Percentiles rank a stretch among this genome's conserved stretches.
Conservation (phyloP, 2,113 vertebrate genomes). For the Bambusicola thoracicus region DNA sequence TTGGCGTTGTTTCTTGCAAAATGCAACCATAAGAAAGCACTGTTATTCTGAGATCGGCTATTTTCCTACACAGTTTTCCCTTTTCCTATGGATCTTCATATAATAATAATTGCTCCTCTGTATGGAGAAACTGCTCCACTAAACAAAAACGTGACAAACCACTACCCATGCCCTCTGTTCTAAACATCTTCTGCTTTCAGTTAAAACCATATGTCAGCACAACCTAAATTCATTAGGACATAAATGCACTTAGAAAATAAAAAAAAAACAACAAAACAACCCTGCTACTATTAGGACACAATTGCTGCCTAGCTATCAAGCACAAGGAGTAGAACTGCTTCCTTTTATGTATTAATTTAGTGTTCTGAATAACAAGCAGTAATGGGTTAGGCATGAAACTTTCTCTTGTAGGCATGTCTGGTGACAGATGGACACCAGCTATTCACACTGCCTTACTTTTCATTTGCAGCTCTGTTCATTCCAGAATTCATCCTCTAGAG, state of each 20-base stretch:
- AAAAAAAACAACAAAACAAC: not conserved
- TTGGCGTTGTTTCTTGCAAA: not conserved
- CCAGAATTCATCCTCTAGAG: not conserved
- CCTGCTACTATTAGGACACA: not conserved
- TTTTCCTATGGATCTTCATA: not conserved
- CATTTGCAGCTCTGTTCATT: accelerated
- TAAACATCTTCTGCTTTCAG: not conserved
- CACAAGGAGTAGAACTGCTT: not conserved
- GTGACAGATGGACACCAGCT: not conserved
- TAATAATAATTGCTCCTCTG: not conserved
- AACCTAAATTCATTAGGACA: not conserved
- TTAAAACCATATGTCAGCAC: not conserved
- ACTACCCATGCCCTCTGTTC: not conserved
- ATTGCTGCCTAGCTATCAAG: not conserved
- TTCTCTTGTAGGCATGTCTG: not conserved
- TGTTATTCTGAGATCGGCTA: not conserved
- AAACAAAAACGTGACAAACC: not conserved
- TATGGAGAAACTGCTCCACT: not conserved
- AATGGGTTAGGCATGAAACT: not conserved
- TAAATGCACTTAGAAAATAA: not conserved
- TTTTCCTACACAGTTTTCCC: accelerated
- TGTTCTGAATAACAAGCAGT: not conserved
- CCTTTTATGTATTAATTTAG: not conserved
- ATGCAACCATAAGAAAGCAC: not conserved
- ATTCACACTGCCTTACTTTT: not conserved